Evolutionary conservation across 1,140 invertebrate genomes (phyloP), one percentile per base, ranked within the genome.

Genomic region (Macrocentrus cingulum): DNA sequence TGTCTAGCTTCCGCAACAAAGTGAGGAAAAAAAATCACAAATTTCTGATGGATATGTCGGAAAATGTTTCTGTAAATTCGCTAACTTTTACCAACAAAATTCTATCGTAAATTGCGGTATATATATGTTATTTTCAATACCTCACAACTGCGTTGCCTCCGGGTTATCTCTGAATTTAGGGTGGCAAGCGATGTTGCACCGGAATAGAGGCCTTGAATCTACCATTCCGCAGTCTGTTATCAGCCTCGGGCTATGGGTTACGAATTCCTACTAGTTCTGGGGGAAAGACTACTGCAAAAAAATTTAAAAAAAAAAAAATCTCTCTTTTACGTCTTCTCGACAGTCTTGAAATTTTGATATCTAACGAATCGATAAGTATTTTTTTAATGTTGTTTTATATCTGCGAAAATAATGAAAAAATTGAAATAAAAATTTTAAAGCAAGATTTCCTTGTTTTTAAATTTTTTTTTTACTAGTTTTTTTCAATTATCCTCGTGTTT

Each of bases 161-260:
- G 53, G 53, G 7, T 18, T 51, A 63, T 57, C 25, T 29, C 4
- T 23, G 23, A 61, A 67, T 67, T 63, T 67, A 45, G 55, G 59
- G 55, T 49, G 15, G 25, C 16, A 67, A 70, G 60, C 45, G 60
- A 56, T 61, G 64, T 61, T 61, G 59, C 39, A 20, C 32, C 34
- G 34, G 16, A 51, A 37, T 11, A 44, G 18, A 41, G 36, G 34
- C 25, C 22, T 45, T 42, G 57, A 68, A 68, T 48, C 23, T 20
- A 29, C 7, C 18, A 41, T 15, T 6, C 11, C 29, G 16, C 22
- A 50, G 45, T 39, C 44, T 34, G 23, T 11, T 49, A 69, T 62
- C 63, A 63, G 59, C 66, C 67, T 19, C 54, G 44, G 63, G 67
- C 67, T 68, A 62, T 68, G 53, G 63, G 64, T 65, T 68, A 67